phyloP scores from a whole-genome alignment of 2,797 vertebrate genomes.

The Enoplosus armatus region DNA sequence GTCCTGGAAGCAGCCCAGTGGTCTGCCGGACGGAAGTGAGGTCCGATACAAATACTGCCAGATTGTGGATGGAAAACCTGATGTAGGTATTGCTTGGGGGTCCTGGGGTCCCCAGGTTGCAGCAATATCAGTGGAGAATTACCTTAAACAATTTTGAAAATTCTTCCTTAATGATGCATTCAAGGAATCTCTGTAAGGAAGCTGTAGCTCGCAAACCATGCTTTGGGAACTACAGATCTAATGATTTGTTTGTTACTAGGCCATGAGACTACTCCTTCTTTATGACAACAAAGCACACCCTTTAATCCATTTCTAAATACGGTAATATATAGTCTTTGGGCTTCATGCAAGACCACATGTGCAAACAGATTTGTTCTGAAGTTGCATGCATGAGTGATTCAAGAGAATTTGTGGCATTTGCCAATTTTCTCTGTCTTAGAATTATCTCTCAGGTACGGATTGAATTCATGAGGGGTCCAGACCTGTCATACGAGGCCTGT shows the following conservation, averaged over 20 bases:
- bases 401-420: too few relatives aligned
- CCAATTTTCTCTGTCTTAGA: too few relatives aligned
- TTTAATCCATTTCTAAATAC: background rate
- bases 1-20: constrained; percentile 43
- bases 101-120: background rate
- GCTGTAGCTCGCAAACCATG: background rate
- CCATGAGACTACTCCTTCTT: background rate
- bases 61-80: background rate
- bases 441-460: too few relatives aligned
- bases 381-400: too few relatives aligned
- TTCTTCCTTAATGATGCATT: background rate
- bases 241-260: background rate
- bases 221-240: background rate
- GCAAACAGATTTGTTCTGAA: too few relatives aligned
- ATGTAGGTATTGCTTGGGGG: too few relatives aligned
- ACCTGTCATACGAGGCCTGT: too few relatives aligned
- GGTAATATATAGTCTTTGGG: too few relatives aligned
- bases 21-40: accelerated
- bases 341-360: too few relatives aligned
- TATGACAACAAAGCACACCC: background rate
- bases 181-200: background rate
- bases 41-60: accelerated
- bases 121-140: background rate
- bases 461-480: too few relatives aligned
- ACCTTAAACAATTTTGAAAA: background rate